Evolutionary conservation across 2,888 invertebrate species (phyloP).

Genomic region (Morpho achilles): DNA sequence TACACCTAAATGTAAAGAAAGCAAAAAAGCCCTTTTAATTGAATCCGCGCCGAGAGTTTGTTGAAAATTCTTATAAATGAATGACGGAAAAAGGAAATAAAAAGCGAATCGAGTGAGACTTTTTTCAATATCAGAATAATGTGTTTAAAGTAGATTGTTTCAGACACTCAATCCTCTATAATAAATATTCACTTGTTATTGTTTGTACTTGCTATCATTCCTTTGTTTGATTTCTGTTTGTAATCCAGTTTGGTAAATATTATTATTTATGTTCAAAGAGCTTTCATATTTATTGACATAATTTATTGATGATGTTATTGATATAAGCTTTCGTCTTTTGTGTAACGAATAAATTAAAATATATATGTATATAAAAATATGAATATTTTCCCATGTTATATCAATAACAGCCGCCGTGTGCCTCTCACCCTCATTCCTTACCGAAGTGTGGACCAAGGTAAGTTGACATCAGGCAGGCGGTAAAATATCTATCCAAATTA

Average conservation of each 20-base stretch:
- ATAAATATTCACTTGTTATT: conserved; percentile 3
- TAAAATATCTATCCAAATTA: too few species aligned
- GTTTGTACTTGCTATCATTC: not conserved
- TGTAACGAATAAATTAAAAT: conserved; percentile 5
- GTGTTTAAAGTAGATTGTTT: conserved; percentile 23
- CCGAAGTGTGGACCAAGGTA: too few species aligned
- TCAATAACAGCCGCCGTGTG: not conserved
- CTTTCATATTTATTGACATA: conserved; percentile 5
- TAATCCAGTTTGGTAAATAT: conserved; percentile 8
- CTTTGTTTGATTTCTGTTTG: conserved; percentile 1
- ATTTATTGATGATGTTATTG: conserved; percentile 7
- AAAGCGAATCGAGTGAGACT: conserved; percentile 26
- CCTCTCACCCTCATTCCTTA: too few species aligned
- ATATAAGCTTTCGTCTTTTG: conserved; percentile 3
- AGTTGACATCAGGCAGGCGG: too few species aligned
- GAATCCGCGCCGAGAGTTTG: conserved; percentile 23
- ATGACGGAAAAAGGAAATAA: conserved; percentile 20
- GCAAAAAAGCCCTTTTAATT: conserved; percentile 27
- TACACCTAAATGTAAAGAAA: conserved; percentile 22
- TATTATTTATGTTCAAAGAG: conserved; percentile 4
- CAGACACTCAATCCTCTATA: conserved; percentile 15
- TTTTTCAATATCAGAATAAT: conserved; percentile 27
- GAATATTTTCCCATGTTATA: not conserved
- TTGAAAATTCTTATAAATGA: conserved; percentile 22
- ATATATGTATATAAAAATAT: too few species aligned